Conservation (phyloP, 2,113 vertebrate species). For the Microtus pennsylvanicus region DNA sequence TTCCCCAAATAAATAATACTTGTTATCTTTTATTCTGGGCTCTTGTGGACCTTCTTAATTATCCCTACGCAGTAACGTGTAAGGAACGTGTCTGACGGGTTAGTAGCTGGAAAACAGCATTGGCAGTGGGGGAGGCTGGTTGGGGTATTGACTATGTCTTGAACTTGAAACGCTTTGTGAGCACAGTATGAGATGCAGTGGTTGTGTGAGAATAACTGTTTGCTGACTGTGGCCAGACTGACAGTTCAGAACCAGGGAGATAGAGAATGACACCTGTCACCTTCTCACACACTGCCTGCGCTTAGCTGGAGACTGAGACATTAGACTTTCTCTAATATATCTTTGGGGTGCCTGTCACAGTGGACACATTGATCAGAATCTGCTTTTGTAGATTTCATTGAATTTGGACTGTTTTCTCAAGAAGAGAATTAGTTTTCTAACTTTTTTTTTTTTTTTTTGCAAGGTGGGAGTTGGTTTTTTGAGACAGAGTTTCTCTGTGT, state of each 20-base stretch:
- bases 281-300: fast-evolving
- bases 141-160: background rate
- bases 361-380: background rate
- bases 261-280: too few species aligned
- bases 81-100: background rate
- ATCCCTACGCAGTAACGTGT: background rate
- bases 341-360: background rate
- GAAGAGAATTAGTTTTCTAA: background rate
- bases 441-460: background rate
- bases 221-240: background rate
- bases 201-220: background rate
- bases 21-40: too few species aligned
- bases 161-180: background rate
- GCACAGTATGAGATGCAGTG: background rate
- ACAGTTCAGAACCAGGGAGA: background rate
- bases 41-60: too few species aligned
- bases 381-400: background rate
- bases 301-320: background rate
- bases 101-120: background rate
- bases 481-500: background rate
- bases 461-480: background rate
- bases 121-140: background rate
- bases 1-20: too few species aligned
- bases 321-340: background rate
- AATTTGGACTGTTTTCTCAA: background rate